A percentile compares a stretch with the other conserved stretches of the same genome.
Conservation (phyloP, 2,888 invertebrate genomes). For the Folsomia candida region DNA sequence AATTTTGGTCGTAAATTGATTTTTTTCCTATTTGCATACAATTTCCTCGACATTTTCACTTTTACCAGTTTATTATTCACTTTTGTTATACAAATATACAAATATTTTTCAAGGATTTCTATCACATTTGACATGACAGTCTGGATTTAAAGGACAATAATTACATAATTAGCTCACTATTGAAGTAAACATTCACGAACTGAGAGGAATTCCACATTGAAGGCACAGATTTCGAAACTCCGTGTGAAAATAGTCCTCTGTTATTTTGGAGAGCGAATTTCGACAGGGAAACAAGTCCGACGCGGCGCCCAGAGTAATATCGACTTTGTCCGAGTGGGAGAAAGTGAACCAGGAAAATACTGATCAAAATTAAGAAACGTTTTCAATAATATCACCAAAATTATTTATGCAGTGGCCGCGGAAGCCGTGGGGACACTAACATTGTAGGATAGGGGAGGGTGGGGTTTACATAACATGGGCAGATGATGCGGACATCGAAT, state of each 20-base stretch:
- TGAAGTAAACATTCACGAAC: background rate
- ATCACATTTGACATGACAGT: background rate
- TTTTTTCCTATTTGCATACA: background rate
- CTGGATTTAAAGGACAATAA: background rate
- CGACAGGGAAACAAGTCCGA: constrained; percentile 34
- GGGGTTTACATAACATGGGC: no score
- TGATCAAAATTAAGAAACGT: constrained; percentile 4
- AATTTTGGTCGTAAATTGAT: no score
- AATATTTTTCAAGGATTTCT: background rate
- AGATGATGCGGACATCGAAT: no score
- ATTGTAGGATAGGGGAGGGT: no score
- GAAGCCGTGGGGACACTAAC: no score
- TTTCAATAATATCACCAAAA: background rate
- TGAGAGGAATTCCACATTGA: constrained; percentile 24
- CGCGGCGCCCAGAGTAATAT: constrained; percentile 36
- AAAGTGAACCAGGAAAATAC: constrained; percentile 44
- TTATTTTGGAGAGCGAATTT: constrained; percentile 22
- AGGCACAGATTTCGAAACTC: constrained; percentile 34
- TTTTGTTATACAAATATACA: background rate
- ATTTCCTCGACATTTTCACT: background rate
- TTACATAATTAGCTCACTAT: background rate
- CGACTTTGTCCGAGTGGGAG: constrained; percentile 35
- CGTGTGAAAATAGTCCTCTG: constrained; percentile 34
- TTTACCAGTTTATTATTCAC: background rate
- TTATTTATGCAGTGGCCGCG: background rate